Evolutionary conservation across 2,888 invertebrate genomes (phyloP).

Genomic region (Folsomia manolachei): DNA sequence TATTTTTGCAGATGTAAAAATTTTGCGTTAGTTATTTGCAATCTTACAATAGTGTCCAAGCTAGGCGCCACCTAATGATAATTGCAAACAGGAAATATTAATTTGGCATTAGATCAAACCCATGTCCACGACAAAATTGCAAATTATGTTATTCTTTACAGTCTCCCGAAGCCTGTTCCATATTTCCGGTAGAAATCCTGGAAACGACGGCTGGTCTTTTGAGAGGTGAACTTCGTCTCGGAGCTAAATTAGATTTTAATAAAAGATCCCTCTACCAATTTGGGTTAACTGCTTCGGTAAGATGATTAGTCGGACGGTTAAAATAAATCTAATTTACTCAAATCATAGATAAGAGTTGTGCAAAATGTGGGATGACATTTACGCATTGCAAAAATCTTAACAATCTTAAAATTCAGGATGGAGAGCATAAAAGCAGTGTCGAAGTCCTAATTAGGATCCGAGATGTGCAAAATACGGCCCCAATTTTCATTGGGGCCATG

Average conservation of each 20-base stretch:
- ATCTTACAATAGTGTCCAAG: too few species aligned
- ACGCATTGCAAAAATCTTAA: background rate
- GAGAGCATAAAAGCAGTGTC: conserved; percentile 68
- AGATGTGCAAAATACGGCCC: conserved; percentile 84
- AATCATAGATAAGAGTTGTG: too few species aligned
- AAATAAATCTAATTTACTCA: too few species aligned
- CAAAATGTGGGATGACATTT: too few species aligned
- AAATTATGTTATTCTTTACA: conserved; percentile 53
- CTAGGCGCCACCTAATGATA: too few species aligned
- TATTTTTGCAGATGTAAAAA: too few species aligned
- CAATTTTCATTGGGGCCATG: conserved; percentile 75
- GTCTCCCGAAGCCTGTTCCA: conserved; percentile 69
- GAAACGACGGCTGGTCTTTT: conserved; percentile 63
- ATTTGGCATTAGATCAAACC: background rate
- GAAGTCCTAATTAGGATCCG: conserved; percentile 74
- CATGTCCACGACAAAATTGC: too few species aligned
- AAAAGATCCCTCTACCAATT: conserved; percentile 75
- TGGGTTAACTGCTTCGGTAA: conserved; percentile 71
- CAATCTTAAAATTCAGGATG: conserved; percentile 63
- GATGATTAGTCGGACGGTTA: conserved; percentile 51
- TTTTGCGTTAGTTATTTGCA: too few species aligned
- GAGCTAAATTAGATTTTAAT: conserved; percentile 70
- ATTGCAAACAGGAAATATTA: background rate
- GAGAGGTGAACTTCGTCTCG: conserved; percentile 70
- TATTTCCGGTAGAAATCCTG: conserved; percentile 65